These are phyloP conservation scores for Danio jaintianensis DNA, from an alignment of 2,797 vertebrate species.

Conservation along the genomic window DNA sequence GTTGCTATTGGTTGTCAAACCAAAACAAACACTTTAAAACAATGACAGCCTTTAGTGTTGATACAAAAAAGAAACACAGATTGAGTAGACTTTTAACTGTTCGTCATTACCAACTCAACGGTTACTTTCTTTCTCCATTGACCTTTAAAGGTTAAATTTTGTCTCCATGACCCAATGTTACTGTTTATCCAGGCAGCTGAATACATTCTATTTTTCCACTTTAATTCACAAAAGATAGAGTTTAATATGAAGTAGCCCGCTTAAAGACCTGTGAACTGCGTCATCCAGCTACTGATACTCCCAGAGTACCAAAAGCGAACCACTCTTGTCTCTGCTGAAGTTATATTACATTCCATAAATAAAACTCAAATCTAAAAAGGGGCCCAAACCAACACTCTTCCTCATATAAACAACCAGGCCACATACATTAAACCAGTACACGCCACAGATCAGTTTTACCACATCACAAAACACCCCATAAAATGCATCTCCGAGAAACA, in stretches of 20 bases:
- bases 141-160: not conserved
- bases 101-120: not conserved
- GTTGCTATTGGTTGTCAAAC: not conserved
- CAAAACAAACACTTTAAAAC: not conserved
- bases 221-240: conserved; percentile 41
- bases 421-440: not conserved
- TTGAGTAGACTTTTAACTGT: not conserved
- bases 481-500: not conserved
- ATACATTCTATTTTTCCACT: conserved; percentile 31
- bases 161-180: conserved; percentile 1
- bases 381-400: conserved; percentile 30
- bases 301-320: conserved; percentile 36
- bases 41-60: not conserved
- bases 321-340: conserved; percentile 24
- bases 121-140: not conserved
- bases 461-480: conserved; percentile 26
- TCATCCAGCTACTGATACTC: conserved; percentile 47
- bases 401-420: conserved; percentile 18
- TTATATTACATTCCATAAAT: conserved; percentile 50
- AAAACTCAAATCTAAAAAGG: conserved; percentile 46
- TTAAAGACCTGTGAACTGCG: conserved; percentile 1
- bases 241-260: conserved; percentile 54
- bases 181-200: conserved; percentile 40
- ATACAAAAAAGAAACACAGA: not conserved
- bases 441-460: conserved; percentile 9